These are phyloP conservation scores for Drosophila leontia DNA, from an alignment of 1,140 invertebrate species.

Conservation along the genomic window DNA sequence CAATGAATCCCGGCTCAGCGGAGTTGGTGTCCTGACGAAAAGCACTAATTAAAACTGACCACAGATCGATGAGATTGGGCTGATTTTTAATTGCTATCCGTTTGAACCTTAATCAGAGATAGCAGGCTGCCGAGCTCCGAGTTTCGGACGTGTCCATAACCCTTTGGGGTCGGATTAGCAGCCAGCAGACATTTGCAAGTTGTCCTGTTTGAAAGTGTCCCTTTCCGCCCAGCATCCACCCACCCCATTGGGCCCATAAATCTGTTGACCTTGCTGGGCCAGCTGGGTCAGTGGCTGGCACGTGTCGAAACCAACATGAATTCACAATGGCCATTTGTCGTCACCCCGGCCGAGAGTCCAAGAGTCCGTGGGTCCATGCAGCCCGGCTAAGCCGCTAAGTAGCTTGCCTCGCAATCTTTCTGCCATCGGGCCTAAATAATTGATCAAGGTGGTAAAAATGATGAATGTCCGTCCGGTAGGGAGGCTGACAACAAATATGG, in stretches of 20 bases:
- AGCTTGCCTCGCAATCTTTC: conserved; percentile 36
- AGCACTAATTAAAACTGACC: conserved; percentile 25
- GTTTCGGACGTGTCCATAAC: conserved; percentile 29
- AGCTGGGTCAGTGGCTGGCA: conserved; percentile 45
- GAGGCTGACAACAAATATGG: conserved; percentile 8
- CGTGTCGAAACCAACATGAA: conserved; percentile 73
- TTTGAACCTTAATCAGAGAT: conserved; percentile 25
- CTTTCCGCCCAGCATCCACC: not conserved
- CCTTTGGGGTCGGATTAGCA: conserved; percentile 22
- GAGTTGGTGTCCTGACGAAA: not conserved
- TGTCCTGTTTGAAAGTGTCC: conserved; percentile 13
- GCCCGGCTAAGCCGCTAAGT: conserved; percentile 63
- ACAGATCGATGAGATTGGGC: conserved; percentile 30
- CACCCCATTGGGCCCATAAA: conserved; percentile 1
- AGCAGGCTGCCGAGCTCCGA: not conserved
- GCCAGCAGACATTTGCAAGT: conserved; percentile 6
- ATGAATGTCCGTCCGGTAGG: conserved; percentile 32
- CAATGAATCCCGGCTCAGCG: conserved; percentile 25
- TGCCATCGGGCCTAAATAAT: conserved; percentile 48
- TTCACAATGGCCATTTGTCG: conserved; percentile 76
- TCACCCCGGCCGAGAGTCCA: conserved; percentile 32
- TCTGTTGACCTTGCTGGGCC: conserved; percentile 37
- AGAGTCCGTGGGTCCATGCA: not conserved
- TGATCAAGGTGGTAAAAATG: conserved; percentile 41
- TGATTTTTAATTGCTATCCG: conserved; percentile 26